Evolutionary conservation across 2,888 invertebrate genomes (phyloP).

Genomic region (Dryobotodes eremita): DNA sequence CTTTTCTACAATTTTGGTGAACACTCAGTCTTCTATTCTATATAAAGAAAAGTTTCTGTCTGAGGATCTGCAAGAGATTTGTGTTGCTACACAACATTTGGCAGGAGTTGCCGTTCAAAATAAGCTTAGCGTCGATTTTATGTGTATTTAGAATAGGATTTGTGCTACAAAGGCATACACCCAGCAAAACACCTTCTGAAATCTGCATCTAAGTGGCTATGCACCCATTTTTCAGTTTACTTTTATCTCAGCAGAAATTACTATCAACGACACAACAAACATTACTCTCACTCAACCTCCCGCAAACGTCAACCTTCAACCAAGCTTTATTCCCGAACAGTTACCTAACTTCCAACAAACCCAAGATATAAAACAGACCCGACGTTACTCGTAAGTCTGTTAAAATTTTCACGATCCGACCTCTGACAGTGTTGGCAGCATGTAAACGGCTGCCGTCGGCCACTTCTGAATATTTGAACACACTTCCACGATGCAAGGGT

Average conservation of each 20-base stretch:
- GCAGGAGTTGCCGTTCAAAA: too few relatives aligned
- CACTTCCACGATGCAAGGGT: conserved; percentile 14
- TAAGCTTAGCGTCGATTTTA: too few relatives aligned
- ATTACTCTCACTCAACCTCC: background rate
- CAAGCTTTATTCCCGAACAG: conserved; percentile 3
- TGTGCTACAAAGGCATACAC: too few relatives aligned
- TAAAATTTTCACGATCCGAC: conserved; percentile 48
- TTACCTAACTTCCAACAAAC: conserved; percentile 8
- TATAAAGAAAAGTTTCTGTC: too few relatives aligned
- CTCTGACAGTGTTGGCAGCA: conserved; percentile 17
- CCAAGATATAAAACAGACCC: conserved; percentile 18
- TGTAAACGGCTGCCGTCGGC: conserved; percentile 29
- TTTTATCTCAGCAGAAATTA: background rate
- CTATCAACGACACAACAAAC: background rate
- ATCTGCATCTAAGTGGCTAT: too few relatives aligned
- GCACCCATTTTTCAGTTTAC: too few relatives aligned
- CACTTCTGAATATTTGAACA: conserved; percentile 53
- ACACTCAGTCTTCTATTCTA: too few relatives aligned
- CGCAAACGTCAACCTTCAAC: background rate
- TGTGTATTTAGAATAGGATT: too few relatives aligned
- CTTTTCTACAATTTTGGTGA: background rate
- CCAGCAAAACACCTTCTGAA: too few relatives aligned
- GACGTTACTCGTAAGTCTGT: conserved; percentile 29
- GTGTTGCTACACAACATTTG: too few relatives aligned
- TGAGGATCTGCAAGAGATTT: too few relatives aligned